These are phyloP conservation scores for Lepisosteus osseus DNA, from an alignment of 2,113 vertebrate species.

Conservation along the genomic window DNA sequence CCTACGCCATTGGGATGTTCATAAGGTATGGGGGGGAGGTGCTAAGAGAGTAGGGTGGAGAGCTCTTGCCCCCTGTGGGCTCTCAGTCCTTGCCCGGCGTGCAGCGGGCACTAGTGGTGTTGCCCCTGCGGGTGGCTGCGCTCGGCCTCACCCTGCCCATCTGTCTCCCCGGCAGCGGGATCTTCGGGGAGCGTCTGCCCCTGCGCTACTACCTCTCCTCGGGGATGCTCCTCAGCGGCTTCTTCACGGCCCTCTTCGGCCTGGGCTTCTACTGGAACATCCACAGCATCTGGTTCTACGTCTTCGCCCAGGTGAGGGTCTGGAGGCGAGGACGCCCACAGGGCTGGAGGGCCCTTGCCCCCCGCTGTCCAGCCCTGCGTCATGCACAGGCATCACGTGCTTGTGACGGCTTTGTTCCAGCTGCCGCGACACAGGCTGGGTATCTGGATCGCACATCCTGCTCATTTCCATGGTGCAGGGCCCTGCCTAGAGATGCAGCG, in stretches of 20 bases:
- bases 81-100: not conserved
- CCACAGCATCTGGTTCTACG: constrained; percentile 85
- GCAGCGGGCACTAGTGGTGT: not conserved
- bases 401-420: too few relatives aligned
- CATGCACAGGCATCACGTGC: not conserved
- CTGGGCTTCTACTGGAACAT: constrained; percentile 90
- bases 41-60: too few relatives aligned
- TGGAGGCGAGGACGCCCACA: too few relatives aligned
- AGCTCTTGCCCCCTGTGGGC: too few relatives aligned
- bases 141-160: not conserved
- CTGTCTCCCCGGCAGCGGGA: constrained; percentile 65
- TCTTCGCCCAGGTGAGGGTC: constrained; percentile 78
- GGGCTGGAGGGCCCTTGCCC: too few relatives aligned
- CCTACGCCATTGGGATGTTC: constrained; percentile 96
- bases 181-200: constrained; percentile 92
- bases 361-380: not conserved
- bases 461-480: too few relatives aligned
- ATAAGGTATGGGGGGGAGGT: constrained; percentile 72
- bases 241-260: constrained; percentile 86
- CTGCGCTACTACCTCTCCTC: constrained; percentile 85
- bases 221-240: constrained; percentile 87
- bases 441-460: too few relatives aligned
- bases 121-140: not conserved
- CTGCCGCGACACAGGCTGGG: too few relatives aligned
- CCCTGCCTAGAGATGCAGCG: too few relatives aligned